A percentile compares a stretch with the other conserved stretches of the same genome.
Conservation (phyloP, 1,140 invertebrate genomes). For the Drosophila quadrilineata region DNA sequence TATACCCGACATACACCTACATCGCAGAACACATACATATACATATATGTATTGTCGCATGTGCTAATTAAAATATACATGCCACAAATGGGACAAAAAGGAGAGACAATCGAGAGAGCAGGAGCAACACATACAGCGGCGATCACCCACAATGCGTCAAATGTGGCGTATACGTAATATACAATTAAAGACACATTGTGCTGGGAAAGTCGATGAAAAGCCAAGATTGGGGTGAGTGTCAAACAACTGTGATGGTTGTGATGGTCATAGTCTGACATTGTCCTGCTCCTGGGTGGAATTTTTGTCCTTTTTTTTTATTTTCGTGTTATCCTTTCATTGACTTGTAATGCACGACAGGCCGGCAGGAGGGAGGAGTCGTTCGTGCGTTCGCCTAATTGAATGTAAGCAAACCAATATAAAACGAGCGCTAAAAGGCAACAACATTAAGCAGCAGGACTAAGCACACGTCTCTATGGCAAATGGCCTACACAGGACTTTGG, state of each 20-base stretch:
- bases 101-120: background rate
- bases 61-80: slow-evolving; percentile 66
- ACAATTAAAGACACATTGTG: slow-evolving; percentile 61
- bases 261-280: background rate
- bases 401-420: slow-evolving; percentile 60
- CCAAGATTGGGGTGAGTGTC: background rate
- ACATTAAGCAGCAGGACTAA: slow-evolving; percentile 41
- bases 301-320: slow-evolving; percentile 9
- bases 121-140: background rate
- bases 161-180: slow-evolving; percentile 73
- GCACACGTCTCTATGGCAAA: slow-evolving; percentile 40
- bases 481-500: slow-evolving; percentile 19
- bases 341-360: slow-evolving; percentile 22
- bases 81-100: slow-evolving; percentile 36
- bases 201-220: slow-evolving; percentile 5
- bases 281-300: background rate
- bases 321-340: slow-evolving; percentile 37
- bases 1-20: background rate
- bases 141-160: slow-evolving; percentile 59
- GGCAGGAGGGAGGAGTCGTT: slow-evolving; percentile 19
- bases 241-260: background rate
- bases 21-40: background rate
- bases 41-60: slow-evolving; percentile 33
- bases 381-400: slow-evolving; percentile 68
- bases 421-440: slow-evolving; percentile 43